Evolutionary conservation across 2,113 vertebrate genomes (phyloP).

Genomic region (Sapayoa aenigma): DNA sequence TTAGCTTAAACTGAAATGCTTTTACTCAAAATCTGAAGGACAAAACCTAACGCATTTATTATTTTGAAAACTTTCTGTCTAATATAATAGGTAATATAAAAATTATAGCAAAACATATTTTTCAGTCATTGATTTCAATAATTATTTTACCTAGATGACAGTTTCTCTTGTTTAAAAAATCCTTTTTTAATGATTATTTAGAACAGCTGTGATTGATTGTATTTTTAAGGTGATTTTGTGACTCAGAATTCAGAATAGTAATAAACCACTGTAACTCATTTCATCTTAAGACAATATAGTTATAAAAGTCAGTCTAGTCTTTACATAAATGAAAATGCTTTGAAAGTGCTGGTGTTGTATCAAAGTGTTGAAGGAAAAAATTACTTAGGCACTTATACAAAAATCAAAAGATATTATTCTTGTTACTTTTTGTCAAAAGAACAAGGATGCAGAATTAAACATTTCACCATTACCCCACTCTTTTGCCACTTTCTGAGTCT

Average conservation of each 20-base stretch:
- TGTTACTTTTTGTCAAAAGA: background rate
- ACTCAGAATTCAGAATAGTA: background rate
- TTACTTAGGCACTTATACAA: background rate
- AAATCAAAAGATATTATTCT: background rate
- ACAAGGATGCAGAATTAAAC: background rate
- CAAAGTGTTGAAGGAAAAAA: background rate
- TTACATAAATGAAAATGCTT: background rate
- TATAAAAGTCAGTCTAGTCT: background rate
- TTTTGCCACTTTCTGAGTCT: background rate
- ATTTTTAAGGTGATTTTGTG: background rate
- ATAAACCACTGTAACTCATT: background rate
- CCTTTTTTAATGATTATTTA: background rate
- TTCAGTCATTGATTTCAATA: background rate
- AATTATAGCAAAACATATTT: background rate
- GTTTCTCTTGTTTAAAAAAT: fast-evolving
- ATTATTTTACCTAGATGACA: background rate
- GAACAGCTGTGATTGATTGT: background rate
- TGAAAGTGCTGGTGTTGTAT: background rate
- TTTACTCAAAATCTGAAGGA: background rate
- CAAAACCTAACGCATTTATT: background rate
- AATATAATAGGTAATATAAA: background rate
- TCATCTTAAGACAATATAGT: too few species aligned
- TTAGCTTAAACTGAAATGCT: background rate
- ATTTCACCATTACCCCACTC: background rate
- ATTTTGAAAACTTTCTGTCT: background rate